phyloP scores from a whole-genome alignment of 2,888 invertebrate genomes.

The Gari tellinella region DNA sequence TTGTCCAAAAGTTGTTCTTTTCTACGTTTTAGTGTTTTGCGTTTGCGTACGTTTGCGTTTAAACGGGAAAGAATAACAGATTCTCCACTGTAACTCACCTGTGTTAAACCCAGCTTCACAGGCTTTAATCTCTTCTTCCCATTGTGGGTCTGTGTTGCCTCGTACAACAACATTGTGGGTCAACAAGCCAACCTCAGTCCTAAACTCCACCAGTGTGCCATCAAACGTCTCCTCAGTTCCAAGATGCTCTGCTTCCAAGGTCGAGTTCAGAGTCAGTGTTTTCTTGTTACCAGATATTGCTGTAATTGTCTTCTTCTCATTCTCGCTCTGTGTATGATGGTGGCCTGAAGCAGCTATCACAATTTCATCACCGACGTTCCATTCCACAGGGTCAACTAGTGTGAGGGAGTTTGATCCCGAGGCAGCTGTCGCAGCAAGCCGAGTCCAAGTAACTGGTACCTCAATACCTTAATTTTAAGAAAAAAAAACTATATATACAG shows the following conservation, averaged over 20 bases:
- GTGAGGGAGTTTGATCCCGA: conserved; percentile 38
- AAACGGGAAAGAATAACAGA: no score
- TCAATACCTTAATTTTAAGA: conserved; percentile 53
- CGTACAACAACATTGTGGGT: conserved; percentile 79
- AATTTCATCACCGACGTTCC: conserved; percentile 74
- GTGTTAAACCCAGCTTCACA: conserved; percentile 81
- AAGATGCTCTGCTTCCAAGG: conserved; percentile 71
- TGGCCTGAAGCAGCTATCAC: conserved; percentile 82
- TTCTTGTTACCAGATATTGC: conserved; percentile 67
- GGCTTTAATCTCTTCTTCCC: conserved; percentile 76
- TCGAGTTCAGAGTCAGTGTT: conserved; percentile 72
- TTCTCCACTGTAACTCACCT: no score
- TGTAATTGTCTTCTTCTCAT: conserved; percentile 74
- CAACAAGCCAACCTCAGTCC: conserved; percentile 81
- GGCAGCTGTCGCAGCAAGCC: conserved; percentile 53
- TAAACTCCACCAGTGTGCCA: conserved; percentile 68
- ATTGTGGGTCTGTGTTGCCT: conserved; percentile 75
- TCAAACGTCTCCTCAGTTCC: conserved; percentile 71
- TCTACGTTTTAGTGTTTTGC: no score
- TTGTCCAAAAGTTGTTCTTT: no score
- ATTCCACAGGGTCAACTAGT: conserved; percentile 54
- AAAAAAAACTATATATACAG: no score
- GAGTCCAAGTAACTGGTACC: conserved; percentile 58
- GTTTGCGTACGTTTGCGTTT: no score
- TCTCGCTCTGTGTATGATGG: conserved; percentile 75